phyloP scores from a whole-genome alignment of 2,888 invertebrate species.

The Escarpia spicata region DNA sequence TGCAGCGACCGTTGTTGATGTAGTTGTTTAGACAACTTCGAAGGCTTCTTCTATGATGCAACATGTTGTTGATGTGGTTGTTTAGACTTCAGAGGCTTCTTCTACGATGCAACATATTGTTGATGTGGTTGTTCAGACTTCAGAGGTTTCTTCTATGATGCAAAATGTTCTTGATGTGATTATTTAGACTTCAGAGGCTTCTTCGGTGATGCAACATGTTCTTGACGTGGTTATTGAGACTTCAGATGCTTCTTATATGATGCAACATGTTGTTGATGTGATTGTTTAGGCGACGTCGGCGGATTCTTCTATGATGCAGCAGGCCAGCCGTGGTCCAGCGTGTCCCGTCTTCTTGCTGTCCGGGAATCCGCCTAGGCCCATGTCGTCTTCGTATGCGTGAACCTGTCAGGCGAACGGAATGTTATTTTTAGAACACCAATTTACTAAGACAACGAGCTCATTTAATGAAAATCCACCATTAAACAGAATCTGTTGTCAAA shows the following conservation, averaged over 20 bases:
- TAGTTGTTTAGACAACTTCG: no score
- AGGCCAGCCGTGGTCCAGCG: slow-evolving; percentile 25
- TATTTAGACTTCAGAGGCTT: background rate
- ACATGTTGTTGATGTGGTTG: background rate
- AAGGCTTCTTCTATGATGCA: no score
- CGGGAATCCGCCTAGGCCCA: slow-evolving; percentile 19
- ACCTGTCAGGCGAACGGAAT: slow-evolving; percentile 17
- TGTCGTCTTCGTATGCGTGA: slow-evolving; percentile 25
- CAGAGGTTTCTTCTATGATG: slow-evolving; percentile 14
- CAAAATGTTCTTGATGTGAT: background rate
- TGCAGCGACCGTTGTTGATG: background rate
- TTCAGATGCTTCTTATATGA: no score
- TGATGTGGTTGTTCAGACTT: background rate
- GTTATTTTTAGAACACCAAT: background rate
- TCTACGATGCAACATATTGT: slow-evolving; percentile 24
- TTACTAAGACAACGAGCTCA: no score
- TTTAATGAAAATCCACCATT: no score
- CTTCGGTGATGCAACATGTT: slow-evolving; percentile 25
- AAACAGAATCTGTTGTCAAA: no score
- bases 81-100: background rate
- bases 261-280: background rate
- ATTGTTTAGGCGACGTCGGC: background rate
- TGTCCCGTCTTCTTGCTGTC: slow-evolving; percentile 28
- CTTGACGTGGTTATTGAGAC: no score
- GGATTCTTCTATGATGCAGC: slow-evolving; percentile 23